Base-by-base conservation (phyloP, 2,797 vertebrate genomes). In the Acomys russatus region DNA sequence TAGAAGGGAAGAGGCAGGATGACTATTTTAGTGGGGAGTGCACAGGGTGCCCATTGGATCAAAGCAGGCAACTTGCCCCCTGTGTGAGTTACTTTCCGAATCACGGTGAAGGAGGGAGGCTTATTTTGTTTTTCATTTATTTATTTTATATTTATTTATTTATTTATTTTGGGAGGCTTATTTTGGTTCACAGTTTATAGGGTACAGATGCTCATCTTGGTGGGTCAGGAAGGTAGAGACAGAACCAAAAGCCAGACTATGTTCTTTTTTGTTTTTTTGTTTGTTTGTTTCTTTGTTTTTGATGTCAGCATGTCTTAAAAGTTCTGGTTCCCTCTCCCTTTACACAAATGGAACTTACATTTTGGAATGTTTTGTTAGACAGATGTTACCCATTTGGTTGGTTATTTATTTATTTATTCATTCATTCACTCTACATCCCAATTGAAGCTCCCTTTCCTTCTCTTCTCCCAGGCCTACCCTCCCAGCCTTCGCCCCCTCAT, bases 301-400 rank as follows among this genome's bases (percentile, higher is more conserved):
- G 79, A 35, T 56, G 61, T 64, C 25, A 76, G 80, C 38, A 28
- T 30, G 76, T 77, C 44, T 93, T 91, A 70, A 76, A 93, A 49
- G 66, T 68, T 93, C 15, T 44, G 64, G 66, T 44, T 91, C 23
- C 25, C 8, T 88, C n/a, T 80, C 7, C 5, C 59, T 89, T 92
- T 51, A 44, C 70, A 88, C 17, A 93, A 61, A 74, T n/a, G 73
- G 9, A 86, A 88, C 1, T 78, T 85, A 78, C 44, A 76, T 49
- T 91, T 92, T 11, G 30, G 15, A 33, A 63, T 35, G 44, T 38
- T n/a, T 96, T 79, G 51, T 56, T 30, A 87, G 33, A 33, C 44
- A 83, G 23, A 80, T 17, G 25, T 68, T 59, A 59, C 10, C 17
- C 10, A 61, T 92, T 35, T 88, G 54, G 1, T 51, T 93, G 9